Base-by-base conservation (phyloP, 2,797 vertebrate species). In the Sternotherus odoratus region DNA sequence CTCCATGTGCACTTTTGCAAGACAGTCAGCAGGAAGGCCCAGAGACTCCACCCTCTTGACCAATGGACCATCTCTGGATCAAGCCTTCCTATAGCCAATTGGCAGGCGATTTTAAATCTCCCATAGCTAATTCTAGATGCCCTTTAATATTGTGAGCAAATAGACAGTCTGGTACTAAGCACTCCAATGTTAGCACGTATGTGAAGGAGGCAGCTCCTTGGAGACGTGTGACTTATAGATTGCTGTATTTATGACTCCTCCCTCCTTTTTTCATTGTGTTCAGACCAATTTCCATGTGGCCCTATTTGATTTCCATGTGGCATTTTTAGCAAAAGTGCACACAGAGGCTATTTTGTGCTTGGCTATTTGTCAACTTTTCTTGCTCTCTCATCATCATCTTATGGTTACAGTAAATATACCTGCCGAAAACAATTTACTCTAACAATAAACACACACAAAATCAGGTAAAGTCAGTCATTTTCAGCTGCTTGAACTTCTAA, bases 101-200 rank as follows among this genome's bases (percentile, higher is more conserved):
- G 96, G 97, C 98, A 98, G 98, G 98, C 97, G 93, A 98, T 98
- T 98, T 97, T 96, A 96, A 89, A 92, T 87, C 97, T 97, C 97
- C 98, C 97, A 95, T 98, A 98, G 98, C 98, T 98, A 98, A 98
- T 96, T 98, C 98, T 98, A 98, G 98, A 97, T 98, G 98, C 98
- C 98, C 98, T 96, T 97, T 96, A 98, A 97, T 98, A 97, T 98
- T 97, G 98, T 98, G 98, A 98, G 98, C 98, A 98, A 97, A 98
- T 97, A 98, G 97, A 97, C 97, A 87, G 90, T 98, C 96, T 96
- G 97, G 97, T 98, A 97, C 97, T 97, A 98, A 97, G 97, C 93
- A 92, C 97, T 97, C 96, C 93, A 66, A 28, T 60, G 91, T 89
- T 93, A 97, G 97, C 97, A 97, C 94, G 43, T 94, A 74, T 77